Percentiles rank a stretch among this genome's conserved stretches.
Evolutionary conservation across 2,797 vertebrate species (phyloP).

Genomic region (Rhincodon typus): DNA sequence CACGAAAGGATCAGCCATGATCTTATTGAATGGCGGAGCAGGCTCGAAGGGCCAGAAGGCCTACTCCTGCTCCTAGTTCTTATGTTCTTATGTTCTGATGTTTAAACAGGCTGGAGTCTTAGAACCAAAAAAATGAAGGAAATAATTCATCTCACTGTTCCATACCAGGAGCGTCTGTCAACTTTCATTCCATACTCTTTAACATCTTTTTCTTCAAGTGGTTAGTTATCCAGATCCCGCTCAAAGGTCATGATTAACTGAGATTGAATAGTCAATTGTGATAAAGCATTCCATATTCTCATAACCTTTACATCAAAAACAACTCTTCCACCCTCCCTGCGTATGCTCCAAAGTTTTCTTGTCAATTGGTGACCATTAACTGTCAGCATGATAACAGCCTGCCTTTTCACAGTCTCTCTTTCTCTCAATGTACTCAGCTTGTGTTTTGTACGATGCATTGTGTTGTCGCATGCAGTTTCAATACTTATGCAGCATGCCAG

Average conservation of each 20-base stretch:
- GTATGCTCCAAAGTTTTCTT: background rate
- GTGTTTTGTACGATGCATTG: background rate
- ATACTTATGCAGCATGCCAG: background rate
- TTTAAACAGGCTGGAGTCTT: background rate
- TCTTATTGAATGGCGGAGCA: too few relatives aligned
- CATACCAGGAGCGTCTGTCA: background rate
- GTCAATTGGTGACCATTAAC: background rate
- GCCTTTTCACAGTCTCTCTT: background rate
- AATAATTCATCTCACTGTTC: background rate
- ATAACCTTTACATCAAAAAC: conserved; percentile 2
- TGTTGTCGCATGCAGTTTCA: background rate
- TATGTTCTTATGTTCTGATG: too few relatives aligned
- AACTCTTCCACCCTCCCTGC: background rate
- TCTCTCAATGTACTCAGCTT: background rate
- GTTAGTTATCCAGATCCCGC: background rate
- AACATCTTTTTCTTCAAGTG: background rate
- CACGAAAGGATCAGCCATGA: too few relatives aligned
- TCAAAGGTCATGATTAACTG: background rate
- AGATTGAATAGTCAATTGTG: background rate
- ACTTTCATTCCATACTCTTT: background rate
- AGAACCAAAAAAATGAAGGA: background rate
- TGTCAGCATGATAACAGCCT: background rate
- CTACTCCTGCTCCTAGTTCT: too few relatives aligned
- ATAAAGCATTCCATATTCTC: background rate
- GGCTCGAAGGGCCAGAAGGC: too few relatives aligned